phyloP scores from a whole-genome alignment of 2,797 vertebrate genomes.

The Eremophila alpestris region DNA sequence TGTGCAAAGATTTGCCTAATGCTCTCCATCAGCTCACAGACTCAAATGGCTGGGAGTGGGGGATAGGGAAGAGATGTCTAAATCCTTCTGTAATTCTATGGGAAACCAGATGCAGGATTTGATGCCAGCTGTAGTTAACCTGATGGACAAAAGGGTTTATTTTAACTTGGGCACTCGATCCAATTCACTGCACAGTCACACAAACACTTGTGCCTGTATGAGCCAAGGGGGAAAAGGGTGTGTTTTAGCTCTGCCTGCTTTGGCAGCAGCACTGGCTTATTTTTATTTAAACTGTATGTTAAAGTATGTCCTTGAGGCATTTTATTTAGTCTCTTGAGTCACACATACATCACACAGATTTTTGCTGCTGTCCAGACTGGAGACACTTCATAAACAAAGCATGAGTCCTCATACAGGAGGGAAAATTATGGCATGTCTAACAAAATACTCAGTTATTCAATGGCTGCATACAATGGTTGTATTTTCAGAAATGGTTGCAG shows the following conservation, averaged over 20 bases:
- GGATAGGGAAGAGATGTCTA: not conserved
- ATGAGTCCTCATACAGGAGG: not conserved
- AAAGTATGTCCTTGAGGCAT: slow-evolving; percentile 22
- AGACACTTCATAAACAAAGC: slow-evolving; percentile 51
- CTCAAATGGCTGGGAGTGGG: not conserved
- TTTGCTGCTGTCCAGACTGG: slow-evolving; percentile 51
- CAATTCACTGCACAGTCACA: slow-evolving; percentile 40
- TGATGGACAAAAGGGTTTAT: slow-evolving; percentile 47
- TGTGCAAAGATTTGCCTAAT: not conserved
- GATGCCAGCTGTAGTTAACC: slow-evolving; percentile 28
- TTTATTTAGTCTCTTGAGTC: slow-evolving; percentile 63
- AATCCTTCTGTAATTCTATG: not conserved
- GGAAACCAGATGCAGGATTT: slow-evolving; percentile 21
- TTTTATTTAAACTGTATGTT: slow-evolving; percentile 58
- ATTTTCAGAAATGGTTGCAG: not conserved
- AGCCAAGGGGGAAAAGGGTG: slow-evolving; percentile 56
- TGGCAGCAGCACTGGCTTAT: slow-evolving; percentile 55
- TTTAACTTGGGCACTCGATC: slow-evolving; percentile 47
- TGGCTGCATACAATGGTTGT: not conserved
- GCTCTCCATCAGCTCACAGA: not conserved
- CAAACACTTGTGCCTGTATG: slow-evolving; percentile 16
- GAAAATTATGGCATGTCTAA: slow-evolving; percentile 5
- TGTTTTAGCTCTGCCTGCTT: slow-evolving; percentile 32
- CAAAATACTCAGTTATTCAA: not conserved
- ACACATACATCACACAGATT: slow-evolving; percentile 31